Evolutionary conservation across 1,140 invertebrate genomes (phyloP), one percentile per base, ranked within the genome.

Genomic region (Drosophila pruinosa): DNA sequence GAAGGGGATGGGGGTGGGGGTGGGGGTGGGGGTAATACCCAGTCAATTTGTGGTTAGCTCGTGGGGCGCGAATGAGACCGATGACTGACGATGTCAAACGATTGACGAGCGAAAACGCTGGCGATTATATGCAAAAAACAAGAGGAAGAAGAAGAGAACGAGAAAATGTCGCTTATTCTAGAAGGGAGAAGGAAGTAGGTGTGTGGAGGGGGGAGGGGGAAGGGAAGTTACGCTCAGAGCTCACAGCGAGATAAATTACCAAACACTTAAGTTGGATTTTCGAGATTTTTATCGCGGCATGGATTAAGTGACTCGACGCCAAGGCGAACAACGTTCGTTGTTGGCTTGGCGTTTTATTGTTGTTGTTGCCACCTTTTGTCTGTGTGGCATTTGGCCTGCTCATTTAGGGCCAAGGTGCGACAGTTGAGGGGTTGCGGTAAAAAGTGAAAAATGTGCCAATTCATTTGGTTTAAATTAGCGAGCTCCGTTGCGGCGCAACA

Each of bases 361-460:
- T 58, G 41, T 14, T 65, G 53, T 38, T 54, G 63, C 17, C 48
- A 70, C 57, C 56, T 70, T 70, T 59, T 63, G 45, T 61, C 38
- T 38, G 50, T 58, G 62, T 24, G 68, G 28, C 65, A 22, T 38
- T 38, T 65, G 62, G 57, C 57, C 69, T 75, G 73, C 85, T 83
- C 76, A 79, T 83, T 88, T 88, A 56, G 63, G 17, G 28, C 19
- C 43, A 21, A 63, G 17, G 22, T 45, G 54, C 7, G 19, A n/a
- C 2, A 12, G 45, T 12, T 22, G 15, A 14, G 56, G n/a, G 65
- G 4, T n/a, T n/a, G n/a, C 52, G 31, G 28, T 38, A 72, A 86
- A 78, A 90, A 90, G 82, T 90, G 89, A 90, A 90, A 90, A 90
- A 90, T 90, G 78, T 90, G 89, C 89, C 89, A 90, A 90, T 90